These are phyloP conservation scores for Tympanoctomys barrerae DNA, from an alignment of 2,797 vertebrate genomes.

Conservation along the genomic window DNA sequence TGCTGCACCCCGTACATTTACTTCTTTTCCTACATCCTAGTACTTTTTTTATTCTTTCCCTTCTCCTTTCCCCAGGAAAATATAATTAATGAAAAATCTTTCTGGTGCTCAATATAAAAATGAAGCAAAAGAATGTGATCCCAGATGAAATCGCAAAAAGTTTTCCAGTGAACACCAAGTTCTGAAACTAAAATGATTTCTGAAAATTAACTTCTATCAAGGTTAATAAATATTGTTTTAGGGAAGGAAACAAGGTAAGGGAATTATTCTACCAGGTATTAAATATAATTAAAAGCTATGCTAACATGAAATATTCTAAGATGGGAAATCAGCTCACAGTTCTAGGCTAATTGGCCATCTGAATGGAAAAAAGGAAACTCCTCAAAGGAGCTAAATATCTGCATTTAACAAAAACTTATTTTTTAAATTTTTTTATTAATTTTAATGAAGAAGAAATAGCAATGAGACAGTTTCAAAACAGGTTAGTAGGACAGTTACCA, in stretches of 20 bases:
- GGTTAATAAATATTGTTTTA: background rate
- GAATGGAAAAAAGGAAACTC: background rate
- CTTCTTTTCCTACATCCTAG: constrained; percentile 54
- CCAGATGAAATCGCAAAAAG: background rate
- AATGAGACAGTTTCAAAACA: no score
- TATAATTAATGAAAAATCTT: constrained; percentile 79
- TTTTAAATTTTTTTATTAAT: no score
- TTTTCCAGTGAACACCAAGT: background rate
- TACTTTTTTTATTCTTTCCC: constrained; percentile 54
- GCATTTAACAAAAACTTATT: background rate
- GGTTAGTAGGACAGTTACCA: no score
- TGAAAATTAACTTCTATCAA: background rate
- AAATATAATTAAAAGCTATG: background rate
- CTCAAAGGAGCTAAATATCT: background rate
- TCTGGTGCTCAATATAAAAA: constrained; percentile 65
- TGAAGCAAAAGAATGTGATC: background rate
- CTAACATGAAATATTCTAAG: background rate
- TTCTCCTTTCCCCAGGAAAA: constrained; percentile 70
- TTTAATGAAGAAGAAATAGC: no score
- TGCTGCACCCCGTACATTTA: constrained; percentile 39
- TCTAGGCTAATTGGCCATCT: background rate
- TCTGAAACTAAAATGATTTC: background rate
- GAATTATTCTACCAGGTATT: background rate
- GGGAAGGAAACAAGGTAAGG: no score
- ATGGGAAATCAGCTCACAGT: background rate